Evolutionary conservation across 2,888 invertebrate species (phyloP), one percentile per base, ranked within the genome.

Genomic region (Holacanthella duospinosa): DNA sequence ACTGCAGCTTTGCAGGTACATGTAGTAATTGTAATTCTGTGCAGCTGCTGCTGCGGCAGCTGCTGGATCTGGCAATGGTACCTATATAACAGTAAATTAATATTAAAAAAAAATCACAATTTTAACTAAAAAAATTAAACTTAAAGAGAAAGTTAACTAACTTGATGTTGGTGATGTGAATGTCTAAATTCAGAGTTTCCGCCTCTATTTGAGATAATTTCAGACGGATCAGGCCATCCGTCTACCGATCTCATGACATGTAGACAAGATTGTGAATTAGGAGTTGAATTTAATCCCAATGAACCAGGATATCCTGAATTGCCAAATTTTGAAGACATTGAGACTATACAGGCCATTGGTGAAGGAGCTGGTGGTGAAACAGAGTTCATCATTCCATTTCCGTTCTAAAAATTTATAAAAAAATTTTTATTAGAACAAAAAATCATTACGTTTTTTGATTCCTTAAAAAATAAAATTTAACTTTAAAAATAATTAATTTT

Each of bases 1-100:
- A 68, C 78, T 79, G 27, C 79, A 78, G 60, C 78, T 76, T 77
- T 84, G 85, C 67, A 85, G 77, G 74, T 85, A 85, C 74, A 85
- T 84, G 70, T 85, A 85, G 75, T 85, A 85, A 76, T 85, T 84
- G 74, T 84, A 84, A 63, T 74, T 75, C 64, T 72, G 73, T 43
- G 71, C 69, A n/a, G 70, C 71, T 3, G 67, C 68, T 9, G 67
- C 67, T 1, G 65, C 59, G 4, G 62, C 66, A 29, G 69, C 65
- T 19, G 66, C 66, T 28, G 44, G 43, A 21, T 58, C 58, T 28
- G 36, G 12, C 29, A 58, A n/a, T 24, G 60, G 56, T 66, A 69
- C 67, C 69, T 69, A n/a, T n/a, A n/a, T n/a, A n/a, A n/a, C n/a
- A n/a, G n/a, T n/a, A 57, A 54, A 55, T 48, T 36, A 56, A 54